A percentile compares a stretch with the other conserved stretches of the same genome.
These are phyloP conservation scores for Babyrousa celebensis DNA, from an alignment of 2,797 vertebrate species.

Conservation along the genomic window DNA sequence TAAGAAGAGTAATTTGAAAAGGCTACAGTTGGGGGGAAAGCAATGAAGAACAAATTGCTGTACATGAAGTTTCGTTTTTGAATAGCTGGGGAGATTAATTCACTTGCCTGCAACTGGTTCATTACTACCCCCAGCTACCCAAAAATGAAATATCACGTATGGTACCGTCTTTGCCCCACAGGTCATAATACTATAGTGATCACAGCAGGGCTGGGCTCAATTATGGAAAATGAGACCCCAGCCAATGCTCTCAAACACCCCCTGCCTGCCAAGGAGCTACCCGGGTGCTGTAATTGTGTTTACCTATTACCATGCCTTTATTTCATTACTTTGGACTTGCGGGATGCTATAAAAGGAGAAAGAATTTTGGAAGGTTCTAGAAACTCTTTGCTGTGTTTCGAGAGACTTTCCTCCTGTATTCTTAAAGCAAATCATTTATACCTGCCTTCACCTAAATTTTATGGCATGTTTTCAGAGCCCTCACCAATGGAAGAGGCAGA, in stretches of 20 bases:
- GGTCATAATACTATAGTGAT: slow-evolving; percentile 84
- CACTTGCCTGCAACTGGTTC: slow-evolving; percentile 89
- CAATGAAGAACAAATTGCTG: slow-evolving; percentile 88
- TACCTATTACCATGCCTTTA: slow-evolving; percentile 77
- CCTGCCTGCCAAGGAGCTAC: slow-evolving; percentile 70
- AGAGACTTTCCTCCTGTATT: slow-evolving; percentile 55
- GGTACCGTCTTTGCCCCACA: slow-evolving; percentile 72
- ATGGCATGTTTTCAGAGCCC: slow-evolving; percentile 10
- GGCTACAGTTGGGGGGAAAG: slow-evolving; percentile 74
- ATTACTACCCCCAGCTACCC: slow-evolving; percentile 88
- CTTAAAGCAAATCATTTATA: slow-evolving; percentile 42
- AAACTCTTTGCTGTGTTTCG: slow-evolving; percentile 73
- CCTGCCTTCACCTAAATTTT: slow-evolving; percentile 26
- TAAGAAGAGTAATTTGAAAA: slow-evolving; percentile 88
- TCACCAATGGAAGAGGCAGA: slow-evolving; percentile 32
- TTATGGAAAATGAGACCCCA: slow-evolving; percentile 81
- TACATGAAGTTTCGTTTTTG: slow-evolving; percentile 88
- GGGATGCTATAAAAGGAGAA: slow-evolving; percentile 76
- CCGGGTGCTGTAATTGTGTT: slow-evolving; percentile 80
- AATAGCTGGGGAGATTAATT: slow-evolving; percentile 90
- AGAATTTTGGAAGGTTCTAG: slow-evolving; percentile 76
- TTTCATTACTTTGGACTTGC: slow-evolving; percentile 79
- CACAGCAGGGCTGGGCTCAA: slow-evolving; percentile 80
- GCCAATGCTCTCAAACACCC: slow-evolving; percentile 60
- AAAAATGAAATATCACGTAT: slow-evolving; percentile 86